Percentiles rank a stretch among this genome's conserved stretches.
These are phyloP conservation scores for Microctonus aethiopoides DNA, from an alignment of 2,888 invertebrate genomes.

Conservation along the genomic window DNA sequence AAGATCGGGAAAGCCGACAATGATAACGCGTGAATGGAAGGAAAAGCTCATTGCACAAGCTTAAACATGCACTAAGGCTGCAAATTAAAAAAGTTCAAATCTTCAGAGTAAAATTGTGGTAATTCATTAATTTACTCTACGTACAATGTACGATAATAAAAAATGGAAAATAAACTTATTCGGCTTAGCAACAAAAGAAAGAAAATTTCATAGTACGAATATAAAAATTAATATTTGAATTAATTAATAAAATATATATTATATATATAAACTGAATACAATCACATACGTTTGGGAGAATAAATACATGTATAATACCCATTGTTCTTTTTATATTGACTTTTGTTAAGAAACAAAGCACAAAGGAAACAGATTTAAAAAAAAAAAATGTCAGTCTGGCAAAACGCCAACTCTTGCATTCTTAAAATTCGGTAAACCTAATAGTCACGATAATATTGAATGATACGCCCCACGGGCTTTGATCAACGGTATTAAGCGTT, in stretches of 20 bases:
- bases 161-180: not conserved
- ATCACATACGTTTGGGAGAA: not conserved
- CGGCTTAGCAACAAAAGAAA: not conserved
- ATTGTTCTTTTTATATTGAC: no score
- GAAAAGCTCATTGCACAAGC: not conserved
- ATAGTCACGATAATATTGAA: slow-evolving; percentile 19
- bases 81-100: slow-evolving; percentile 3
- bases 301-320: no score
- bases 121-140: not conserved
- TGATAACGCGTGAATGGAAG: not conserved
- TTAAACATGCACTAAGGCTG: not conserved
- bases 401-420: not conserved
- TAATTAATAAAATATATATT: not conserved
- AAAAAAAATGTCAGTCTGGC: not conserved
- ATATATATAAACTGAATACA: not conserved
- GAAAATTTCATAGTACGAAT: not conserved
- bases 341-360: no score
- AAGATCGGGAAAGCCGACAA: slow-evolving; percentile 15
- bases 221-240: not conserved
- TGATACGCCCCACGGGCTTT: slow-evolving; percentile 14
- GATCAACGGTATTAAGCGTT: not conserved
- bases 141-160: not conserved
- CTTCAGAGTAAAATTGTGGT: not conserved
- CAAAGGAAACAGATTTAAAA: not conserved
- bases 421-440: slow-evolving; percentile 26